Base-by-base conservation (phyloP, 1,140 invertebrate genomes). In the Drosophila murphyi region DNA sequence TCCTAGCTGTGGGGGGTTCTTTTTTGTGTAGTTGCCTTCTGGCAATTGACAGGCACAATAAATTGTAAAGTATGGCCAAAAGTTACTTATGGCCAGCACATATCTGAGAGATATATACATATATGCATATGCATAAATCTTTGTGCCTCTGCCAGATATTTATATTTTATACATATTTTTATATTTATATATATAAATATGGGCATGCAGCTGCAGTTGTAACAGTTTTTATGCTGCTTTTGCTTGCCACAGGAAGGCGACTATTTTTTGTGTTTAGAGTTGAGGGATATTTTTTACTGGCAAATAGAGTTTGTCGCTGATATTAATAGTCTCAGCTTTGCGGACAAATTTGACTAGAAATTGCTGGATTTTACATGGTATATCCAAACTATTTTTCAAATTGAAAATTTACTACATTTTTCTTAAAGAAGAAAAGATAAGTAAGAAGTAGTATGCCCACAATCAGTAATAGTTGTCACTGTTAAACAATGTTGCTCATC, bases 31-130 rank as follows among this genome's bases (percentile, higher is more conserved):
- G 63, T 62, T 82, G 56, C 55, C 72, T 64, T 57, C 65, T 71
- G 78, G 80, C 85, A 88, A 88, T 88, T 88, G 83, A 88, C 83
- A 88, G 82, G 85, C 80, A 80, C 77, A 88, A 88, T 88, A 88
- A 88, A 88, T 83, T 88, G 80, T 83, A 63, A 88, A 80, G 83
- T 88, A 88, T 89, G 80, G 73, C 65, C 77, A 76, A 79, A 79
- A 79, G 60, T 76, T 50, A 61, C 69, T 76, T 72, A 72, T 76
- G 54, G 55, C 57, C 8, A 10, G 45, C 59, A 64, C 47, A 50
- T 68, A 29, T 45, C 31, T 60, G 31, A 56, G 28, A 43, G 31
- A 61, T 50, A 48, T 10, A 55, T 55, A 12, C 10, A 67, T 56
- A 10, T 45, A 45, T 47, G 32, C 37, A 43, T 54, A 37, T 59